These are phyloP conservation scores for Neopelma chrysocephalum DNA, from an alignment of 2,797 vertebrate genomes.

Conservation along the genomic window DNA sequence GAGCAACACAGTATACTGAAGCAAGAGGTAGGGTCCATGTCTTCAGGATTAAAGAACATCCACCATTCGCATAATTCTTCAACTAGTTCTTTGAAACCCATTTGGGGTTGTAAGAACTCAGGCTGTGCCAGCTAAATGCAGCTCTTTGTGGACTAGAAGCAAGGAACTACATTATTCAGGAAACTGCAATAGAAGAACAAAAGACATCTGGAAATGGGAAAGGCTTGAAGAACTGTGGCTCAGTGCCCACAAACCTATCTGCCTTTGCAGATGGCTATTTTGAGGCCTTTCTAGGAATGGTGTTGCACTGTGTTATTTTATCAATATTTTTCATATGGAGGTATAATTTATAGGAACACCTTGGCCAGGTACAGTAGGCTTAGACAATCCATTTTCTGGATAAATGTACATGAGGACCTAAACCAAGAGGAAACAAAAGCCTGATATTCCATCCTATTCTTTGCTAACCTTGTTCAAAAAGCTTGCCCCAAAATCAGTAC, in stretches of 20 bases:
- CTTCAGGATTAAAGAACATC: background rate
- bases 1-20: background rate
- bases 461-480: background rate
- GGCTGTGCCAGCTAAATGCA: background rate
- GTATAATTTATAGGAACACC: background rate
- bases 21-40: background rate
- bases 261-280: background rate
- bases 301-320: background rate
- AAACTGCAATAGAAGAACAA: background rate
- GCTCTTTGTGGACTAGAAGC: background rate
- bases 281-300: background rate
- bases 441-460: background rate
- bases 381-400: background rate
- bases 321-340: background rate
- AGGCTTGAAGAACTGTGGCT: background rate
- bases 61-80: background rate
- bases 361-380: background rate
- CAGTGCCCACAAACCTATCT: background rate
- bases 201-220: background rate
- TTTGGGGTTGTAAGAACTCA: background rate
- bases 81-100: background rate
- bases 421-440: background rate
- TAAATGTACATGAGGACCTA: background rate
- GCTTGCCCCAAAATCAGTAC: background rate
- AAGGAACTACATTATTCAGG: background rate